phyloP scores from a whole-genome alignment of 2,797 vertebrate species.

The Rhincodon typus region DNA sequence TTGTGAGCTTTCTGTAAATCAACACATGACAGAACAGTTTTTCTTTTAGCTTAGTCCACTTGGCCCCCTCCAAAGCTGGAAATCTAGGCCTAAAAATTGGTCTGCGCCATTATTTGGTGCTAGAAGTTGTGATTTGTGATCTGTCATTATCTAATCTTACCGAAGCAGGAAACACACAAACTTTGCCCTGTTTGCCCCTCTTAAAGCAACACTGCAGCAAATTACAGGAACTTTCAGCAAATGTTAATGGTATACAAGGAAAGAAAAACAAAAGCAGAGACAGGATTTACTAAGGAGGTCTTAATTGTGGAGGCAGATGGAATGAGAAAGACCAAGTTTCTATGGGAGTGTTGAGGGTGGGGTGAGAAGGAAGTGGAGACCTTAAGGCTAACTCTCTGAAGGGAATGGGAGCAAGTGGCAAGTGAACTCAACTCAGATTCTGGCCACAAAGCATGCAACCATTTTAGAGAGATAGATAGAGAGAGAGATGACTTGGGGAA shows the following conservation, averaged over 20 bases:
- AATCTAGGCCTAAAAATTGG: background rate
- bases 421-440: background rate
- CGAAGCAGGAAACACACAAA: background rate
- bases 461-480: background rate
- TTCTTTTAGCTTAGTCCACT: background rate
- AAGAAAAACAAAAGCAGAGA: too few species aligned
- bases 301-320: too few species aligned
- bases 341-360: too few species aligned
- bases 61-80: background rate
- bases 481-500: background rate
- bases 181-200: background rate
- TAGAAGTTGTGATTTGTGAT: background rate
- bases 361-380: too few species aligned
- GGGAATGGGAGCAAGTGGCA: background rate
- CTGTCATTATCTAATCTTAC: background rate
- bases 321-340: background rate
- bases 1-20: background rate
- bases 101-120: background rate
- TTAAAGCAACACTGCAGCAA: too few species aligned
- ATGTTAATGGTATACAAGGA: too few species aligned
- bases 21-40: background rate
- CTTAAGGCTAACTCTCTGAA: background rate
- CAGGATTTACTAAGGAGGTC: too few species aligned
- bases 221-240: too few species aligned
- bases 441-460: background rate